Evolutionary conservation across 2,113 vertebrate genomes (phyloP), one percentile per base, ranked within the genome.

Genomic region (Melanocharis versteri): DNA sequence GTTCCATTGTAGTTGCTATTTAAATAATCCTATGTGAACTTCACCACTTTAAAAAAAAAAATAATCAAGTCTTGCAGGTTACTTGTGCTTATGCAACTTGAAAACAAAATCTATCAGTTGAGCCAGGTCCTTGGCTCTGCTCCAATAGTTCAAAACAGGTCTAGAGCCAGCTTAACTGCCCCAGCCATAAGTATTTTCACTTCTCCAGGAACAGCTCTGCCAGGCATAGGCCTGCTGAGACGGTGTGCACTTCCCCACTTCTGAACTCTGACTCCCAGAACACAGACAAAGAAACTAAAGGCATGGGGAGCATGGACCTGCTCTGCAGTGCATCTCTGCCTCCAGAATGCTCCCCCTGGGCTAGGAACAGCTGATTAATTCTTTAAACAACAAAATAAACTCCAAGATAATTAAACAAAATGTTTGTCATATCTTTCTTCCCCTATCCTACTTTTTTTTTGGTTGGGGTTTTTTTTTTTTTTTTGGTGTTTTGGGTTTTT

Each of bases 51-150:
- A 53, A 76, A 50, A 54, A 83, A 83, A 94, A 92, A 93, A 94
- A 48, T 27, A 86, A 93, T 89, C 35, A 60, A 90, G 79, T 83
- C 85, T 95, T 88, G 85, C 79, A 88, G 35, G 85, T 93, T 91
- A 84, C 44, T 78, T 90, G 26, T 1, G 2, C 62, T 96, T 93
- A 70, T 35, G 90, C 90, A 92, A 94, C 88, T 84, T 21, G 37
- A 93, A 95, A 97, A 94, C 90, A 95, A 86, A 93, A 96, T 92
- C 83, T 96, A 96, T 96, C 96, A 51, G 92, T 93, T 57, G 56
- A 93, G 40, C 90, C 94, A 96, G 80, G 70, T 75, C 72, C 60
- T 95, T 90, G 95, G 94, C 90, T 70, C 33, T 62, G 13, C 20
- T 96, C 93, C 93, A 88, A 1, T 7, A 48, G 56, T 69, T 87